These are phyloP conservation scores for Tympanuchus pallidicinctus DNA, from an alignment of 2,113 vertebrate species.

Conservation along the genomic window DNA sequence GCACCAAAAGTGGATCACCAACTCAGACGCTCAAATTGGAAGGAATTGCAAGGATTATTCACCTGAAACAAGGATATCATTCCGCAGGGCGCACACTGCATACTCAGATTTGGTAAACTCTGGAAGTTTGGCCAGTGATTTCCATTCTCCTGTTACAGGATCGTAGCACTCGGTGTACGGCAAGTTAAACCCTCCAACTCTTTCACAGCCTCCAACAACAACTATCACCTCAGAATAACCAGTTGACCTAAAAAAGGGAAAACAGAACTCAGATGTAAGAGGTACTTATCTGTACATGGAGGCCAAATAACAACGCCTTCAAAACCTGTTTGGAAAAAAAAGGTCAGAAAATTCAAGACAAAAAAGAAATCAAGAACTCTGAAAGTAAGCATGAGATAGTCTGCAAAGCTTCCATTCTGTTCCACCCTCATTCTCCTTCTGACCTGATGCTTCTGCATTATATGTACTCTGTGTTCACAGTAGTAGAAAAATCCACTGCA, in stretches of 20 bases:
- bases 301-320: not conserved
- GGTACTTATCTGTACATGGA: not conserved
- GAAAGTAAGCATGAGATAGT: not conserved
- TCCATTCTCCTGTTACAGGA: conserved; percentile 97
- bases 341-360: not conserved
- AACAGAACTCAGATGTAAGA: not conserved
- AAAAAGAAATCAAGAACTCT: not conserved
- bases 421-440: not conserved
- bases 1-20: not conserved
- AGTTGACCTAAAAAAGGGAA: conserved; percentile 85
- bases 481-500: not conserved
- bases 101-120: conserved; percentile 99
- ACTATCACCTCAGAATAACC: conserved; percentile 98
- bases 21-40: not conserved
- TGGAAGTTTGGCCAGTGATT: conserved; percentile 94
- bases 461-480: not conserved
- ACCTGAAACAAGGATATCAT: conserved; percentile 99
- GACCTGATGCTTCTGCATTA: not conserved
- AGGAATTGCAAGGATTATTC: conserved; percentile 26
- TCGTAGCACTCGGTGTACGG: conserved; percentile 98
- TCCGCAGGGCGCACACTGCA: conserved; percentile 94
- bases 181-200: conserved; percentile 95
- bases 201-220: conserved; percentile 96
- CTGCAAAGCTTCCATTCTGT: not conserved
- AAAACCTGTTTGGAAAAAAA: not conserved